Base-by-base conservation (phyloP, 2,888 invertebrate genomes). In the Drosophila meridiana region DNA sequence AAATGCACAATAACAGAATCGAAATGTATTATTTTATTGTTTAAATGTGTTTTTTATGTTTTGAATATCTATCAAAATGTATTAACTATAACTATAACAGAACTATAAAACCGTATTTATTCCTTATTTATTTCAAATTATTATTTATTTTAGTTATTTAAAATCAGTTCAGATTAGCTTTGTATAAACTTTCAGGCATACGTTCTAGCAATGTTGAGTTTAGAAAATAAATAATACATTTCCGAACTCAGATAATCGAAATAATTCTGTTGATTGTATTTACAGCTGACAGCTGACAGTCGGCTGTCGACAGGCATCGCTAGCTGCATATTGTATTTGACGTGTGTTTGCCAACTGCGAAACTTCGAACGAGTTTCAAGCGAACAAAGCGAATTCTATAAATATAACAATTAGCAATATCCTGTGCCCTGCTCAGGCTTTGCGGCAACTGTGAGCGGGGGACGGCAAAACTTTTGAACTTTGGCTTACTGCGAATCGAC, bases 401-500 rank as follows among this genome's bases (percentile, higher is more conserved):
- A 52, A 34, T 40, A 45, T 13, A 2, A 20, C 40, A 72, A 67
- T 61, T 57, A 61, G 42, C n/a, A 28, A 9, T 34, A 45, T 57
- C 14, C 53, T 34, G 30, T 36, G 52, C 9, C 28, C 42, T 34
- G 34, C 38, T 32, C 66, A 38, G 26, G 40, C 34, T 38, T 32
- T 34, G 28, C 42, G 36, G 2, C 36, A 3, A 9, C 43, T 40
- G 28, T 28, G 28, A 47, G 28, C 4, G 14, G 7, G 28, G 47
- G 47, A 20, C 14, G 4, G 30, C 47, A n/a, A n/a, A n/a, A 69
- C 47, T 56, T 62, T 70, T 59, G 62, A 76, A 69, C 75, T 82
- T 83, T 69, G 42, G 40, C 60, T 67, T 57, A 59, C 59, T 88
- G 63, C 47, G 45, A 74, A 67, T 78, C 78, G 89, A 70, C 84